phyloP scores from a whole-genome alignment of 2,888 invertebrate species.

The Glaucopsyche alexis region DNA sequence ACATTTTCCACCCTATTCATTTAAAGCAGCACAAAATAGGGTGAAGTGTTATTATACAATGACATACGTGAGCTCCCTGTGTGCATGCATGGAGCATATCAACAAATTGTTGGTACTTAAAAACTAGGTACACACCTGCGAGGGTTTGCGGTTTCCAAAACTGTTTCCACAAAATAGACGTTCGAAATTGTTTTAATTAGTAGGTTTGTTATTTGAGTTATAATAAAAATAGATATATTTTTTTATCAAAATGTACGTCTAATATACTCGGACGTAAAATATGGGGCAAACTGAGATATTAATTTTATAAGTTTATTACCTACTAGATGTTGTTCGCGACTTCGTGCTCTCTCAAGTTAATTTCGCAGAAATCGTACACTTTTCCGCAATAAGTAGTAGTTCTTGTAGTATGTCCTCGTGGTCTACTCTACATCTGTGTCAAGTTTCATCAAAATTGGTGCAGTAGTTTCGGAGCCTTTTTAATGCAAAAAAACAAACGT shows the following conservation, averaged over 20 bases:
- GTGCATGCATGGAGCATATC: constrained; percentile 34
- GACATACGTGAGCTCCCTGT: constrained; percentile 43
- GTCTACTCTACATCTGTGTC: too few species aligned
- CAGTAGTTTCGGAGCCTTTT: too few species aligned
- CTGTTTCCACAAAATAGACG: constrained; percentile 6
- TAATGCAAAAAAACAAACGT: too few species aligned
- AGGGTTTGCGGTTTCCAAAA: constrained; percentile 32
- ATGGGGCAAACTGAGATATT: too few species aligned
- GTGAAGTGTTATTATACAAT: constrained; percentile 44
- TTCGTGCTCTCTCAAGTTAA: too few species aligned
- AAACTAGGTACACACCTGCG: constrained; percentile 39
- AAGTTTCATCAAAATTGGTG: too few species aligned
- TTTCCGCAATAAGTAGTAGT: too few species aligned
- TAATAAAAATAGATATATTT: background rate
- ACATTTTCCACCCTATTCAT: constrained; percentile 46
- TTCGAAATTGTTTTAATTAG: constrained; percentile 2
- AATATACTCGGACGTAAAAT: too few species aligned
- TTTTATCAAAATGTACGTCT: background rate
- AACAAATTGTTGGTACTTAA: constrained; percentile 38
- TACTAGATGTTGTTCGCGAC: too few species aligned
- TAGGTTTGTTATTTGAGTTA: background rate
- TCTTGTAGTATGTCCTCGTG: too few species aligned
- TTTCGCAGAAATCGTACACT: too few species aligned
- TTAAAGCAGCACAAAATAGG: constrained; percentile 47
- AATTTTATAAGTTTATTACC: too few species aligned